phyloP scores from a whole-genome alignment of 2,888 invertebrate species.

The Hirtodrosophila histrioides region DNA sequence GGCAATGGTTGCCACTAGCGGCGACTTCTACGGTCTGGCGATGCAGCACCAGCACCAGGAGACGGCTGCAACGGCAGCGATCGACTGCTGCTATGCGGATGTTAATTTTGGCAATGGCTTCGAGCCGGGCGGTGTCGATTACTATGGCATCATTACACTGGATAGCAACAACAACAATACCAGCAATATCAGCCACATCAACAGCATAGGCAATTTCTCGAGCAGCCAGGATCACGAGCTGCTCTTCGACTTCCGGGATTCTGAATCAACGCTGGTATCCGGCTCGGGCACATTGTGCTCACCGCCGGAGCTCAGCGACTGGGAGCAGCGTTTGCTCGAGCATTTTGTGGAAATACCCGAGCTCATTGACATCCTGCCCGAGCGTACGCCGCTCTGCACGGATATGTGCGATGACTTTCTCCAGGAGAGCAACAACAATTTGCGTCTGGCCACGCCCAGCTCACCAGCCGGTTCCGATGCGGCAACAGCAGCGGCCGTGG shows the following conservation, averaged over 20 bases:
- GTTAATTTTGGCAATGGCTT: constrained; percentile 39
- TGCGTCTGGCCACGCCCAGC: constrained; percentile 73
- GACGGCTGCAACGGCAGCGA: constrained; percentile 6
- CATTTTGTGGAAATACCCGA: constrained; percentile 83
- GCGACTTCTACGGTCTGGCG: constrained; percentile 11
- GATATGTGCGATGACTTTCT: constrained; percentile 86
- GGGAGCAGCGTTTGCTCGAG: constrained; percentile 83
- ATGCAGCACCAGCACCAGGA: background rate
- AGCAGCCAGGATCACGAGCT: constrained; percentile 22
- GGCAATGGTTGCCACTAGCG: background rate
- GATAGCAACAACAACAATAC: constrained; percentile 50
- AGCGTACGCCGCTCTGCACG: constrained; percentile 86
- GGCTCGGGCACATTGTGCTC: constrained; percentile 17
- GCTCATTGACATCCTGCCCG: constrained; percentile 84
- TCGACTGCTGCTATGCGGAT: constrained; percentile 58
- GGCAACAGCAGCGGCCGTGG: background rate
- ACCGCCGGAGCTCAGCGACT: constrained; percentile 77
- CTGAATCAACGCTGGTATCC: constrained; percentile 25
- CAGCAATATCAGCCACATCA: constrained; percentile 22
- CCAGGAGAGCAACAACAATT: constrained; percentile 84
- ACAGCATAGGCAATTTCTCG: constrained; percentile 15
- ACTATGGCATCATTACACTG: constrained; percentile 68
- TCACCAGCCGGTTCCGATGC: constrained; percentile 13
- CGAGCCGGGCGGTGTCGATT: constrained; percentile 52
- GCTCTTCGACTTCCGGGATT: constrained; percentile 38